phyloP scores from a whole-genome alignment of 2,113 vertebrate genomes.

The Zosterops lateralis region DNA sequence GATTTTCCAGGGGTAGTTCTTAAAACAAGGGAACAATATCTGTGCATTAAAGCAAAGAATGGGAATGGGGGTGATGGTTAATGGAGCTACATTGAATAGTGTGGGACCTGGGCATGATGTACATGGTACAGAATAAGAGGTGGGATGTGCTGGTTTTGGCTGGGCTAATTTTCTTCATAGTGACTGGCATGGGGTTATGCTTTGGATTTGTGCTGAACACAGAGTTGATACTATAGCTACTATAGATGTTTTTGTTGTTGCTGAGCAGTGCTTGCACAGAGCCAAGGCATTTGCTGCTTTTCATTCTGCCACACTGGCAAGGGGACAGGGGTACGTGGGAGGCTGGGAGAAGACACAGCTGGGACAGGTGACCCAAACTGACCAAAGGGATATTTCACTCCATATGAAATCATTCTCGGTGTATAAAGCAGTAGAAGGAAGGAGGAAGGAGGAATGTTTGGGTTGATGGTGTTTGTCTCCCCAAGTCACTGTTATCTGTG shows the following conservation, averaged over 20 bases:
- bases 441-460: background rate
- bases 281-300: background rate
- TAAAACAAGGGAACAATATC: background rate
- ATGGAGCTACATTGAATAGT: background rate
- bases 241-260: background rate
- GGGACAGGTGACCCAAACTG: background rate
- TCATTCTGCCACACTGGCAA: rapidly evolving
- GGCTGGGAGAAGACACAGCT: rapidly evolving
- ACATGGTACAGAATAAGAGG: background rate
- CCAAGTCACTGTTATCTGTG: background rate
- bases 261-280: background rate
- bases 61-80: background rate
- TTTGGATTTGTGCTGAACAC: background rate
- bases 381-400: background rate
- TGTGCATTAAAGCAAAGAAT: background rate
- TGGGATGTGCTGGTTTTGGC: background rate
- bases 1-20: background rate
- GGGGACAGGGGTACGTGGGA: background rate
- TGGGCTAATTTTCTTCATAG: background rate
- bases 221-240: background rate
- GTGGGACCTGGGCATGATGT: no score
- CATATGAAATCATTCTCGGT: background rate
- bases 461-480: background rate
- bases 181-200: background rate
- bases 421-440: background rate